Conservation (phyloP, 1,140 invertebrate species). For the Drosophila hydei region DNA sequence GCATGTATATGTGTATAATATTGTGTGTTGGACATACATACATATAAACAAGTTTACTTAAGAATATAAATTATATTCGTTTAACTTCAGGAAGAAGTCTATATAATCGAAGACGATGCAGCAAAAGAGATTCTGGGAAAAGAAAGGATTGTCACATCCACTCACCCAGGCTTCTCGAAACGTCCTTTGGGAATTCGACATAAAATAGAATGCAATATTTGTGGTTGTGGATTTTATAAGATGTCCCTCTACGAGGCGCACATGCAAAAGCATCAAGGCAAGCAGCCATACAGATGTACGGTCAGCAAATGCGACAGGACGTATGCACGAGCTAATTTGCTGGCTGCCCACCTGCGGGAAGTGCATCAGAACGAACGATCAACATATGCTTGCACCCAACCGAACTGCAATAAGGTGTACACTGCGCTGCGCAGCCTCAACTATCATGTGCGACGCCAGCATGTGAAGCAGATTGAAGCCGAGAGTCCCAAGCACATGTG, state of each 20-base stretch:
- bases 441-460: constrained; percentile 54
- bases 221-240: constrained; percentile 65
- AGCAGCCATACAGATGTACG: constrained; percentile 57
- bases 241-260: constrained; percentile 57
- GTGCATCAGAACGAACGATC: constrained; percentile 32
- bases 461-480: constrained; percentile 4
- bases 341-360: constrained; percentile 44
- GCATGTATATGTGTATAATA: background rate
- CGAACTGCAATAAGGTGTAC: constrained; percentile 57
- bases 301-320: constrained; percentile 39
- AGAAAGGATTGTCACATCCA: constrained; percentile 25
- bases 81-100: constrained; percentile 59
- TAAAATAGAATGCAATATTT: constrained; percentile 54
- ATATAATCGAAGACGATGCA: constrained; percentile 57
- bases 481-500: constrained; percentile 32
- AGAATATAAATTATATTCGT: background rate
- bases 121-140: constrained; percentile 30
- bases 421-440: constrained; percentile 61
- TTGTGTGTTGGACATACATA: too few relatives aligned
- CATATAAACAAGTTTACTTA: background rate
- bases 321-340: constrained; percentile 47
- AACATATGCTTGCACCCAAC: constrained; percentile 37
- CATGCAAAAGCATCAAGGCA: constrained; percentile 57
- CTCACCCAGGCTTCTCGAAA: background rate
- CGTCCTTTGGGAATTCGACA: constrained; percentile 36